Conservation (phyloP, 2,888 invertebrate genomes). For the Drosophila neutralis region DNA sequence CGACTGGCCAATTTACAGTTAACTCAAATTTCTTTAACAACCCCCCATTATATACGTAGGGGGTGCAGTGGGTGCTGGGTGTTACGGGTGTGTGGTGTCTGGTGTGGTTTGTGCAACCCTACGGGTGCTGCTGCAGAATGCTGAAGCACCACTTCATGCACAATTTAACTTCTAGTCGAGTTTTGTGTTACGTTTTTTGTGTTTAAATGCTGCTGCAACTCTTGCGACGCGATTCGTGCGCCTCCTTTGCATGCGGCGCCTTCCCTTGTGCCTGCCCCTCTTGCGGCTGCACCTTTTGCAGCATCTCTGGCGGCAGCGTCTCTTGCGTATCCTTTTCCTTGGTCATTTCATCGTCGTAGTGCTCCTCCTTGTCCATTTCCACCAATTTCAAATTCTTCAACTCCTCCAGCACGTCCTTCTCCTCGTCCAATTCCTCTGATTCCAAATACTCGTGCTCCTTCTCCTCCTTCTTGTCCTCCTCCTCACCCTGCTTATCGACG, state of each 20-base stretch:
- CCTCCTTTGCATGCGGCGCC: background rate
- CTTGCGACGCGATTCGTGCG: constrained; percentile 4
- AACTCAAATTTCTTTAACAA: constrained; percentile 54
- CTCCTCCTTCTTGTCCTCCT: background rate
- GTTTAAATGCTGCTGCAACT: constrained; percentile 25
- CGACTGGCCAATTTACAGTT: constrained; percentile 65
- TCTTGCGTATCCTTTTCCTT: background rate
- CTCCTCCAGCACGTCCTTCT: too few species aligned
- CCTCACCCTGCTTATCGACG: background rate
- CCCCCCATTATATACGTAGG: background rate
- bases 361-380: background rate
- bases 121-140: background rate
- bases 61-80: background rate
- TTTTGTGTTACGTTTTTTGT: constrained; percentile 11
- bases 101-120: background rate
- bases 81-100: background rate
- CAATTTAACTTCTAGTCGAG: constrained; percentile 55
- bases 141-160: constrained; percentile 34
- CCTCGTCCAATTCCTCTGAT: background rate
- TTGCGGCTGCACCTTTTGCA: background rate
- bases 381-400: too few species aligned
- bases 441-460: background rate
- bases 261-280: background rate
- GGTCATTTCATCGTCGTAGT: background rate
- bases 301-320: background rate